These are phyloP conservation scores for Amblyjoppa fuscipennis DNA, from an alignment of 2,888 invertebrate genomes.

Conservation along the genomic window DNA sequence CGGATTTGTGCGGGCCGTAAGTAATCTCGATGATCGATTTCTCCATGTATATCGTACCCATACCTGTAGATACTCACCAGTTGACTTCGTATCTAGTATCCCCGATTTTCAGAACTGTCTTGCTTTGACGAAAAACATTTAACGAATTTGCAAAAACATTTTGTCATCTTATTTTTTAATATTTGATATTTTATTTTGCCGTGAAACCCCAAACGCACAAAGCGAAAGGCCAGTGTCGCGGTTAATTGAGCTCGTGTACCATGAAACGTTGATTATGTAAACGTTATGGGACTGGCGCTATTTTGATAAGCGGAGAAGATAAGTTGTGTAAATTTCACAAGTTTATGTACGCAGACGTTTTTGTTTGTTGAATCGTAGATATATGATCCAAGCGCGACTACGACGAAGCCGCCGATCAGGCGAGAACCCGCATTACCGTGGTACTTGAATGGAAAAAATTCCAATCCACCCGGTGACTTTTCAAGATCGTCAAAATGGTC, in stretches of 20 bases:
- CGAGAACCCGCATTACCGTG: constrained; percentile 74
- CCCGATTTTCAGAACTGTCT: not conserved
- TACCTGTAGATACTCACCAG: not conserved
- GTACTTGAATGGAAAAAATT: constrained; percentile 65
- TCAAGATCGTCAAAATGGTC: constrained; percentile 25
- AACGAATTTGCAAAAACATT: not conserved
- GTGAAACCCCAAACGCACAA: not conserved
- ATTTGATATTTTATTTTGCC: not conserved
- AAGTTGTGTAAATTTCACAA: not conserved
- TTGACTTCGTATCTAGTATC: not conserved
- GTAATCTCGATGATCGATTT: constrained; percentile 28
- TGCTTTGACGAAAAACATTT: too few relatives aligned
- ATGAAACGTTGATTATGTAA: not conserved
- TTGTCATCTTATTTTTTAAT: not conserved
- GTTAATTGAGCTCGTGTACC: not conserved
- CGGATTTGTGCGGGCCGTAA: constrained; percentile 70
- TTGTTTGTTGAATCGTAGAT: constrained; percentile 68
- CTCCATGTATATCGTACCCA: not conserved
- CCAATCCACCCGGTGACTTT: constrained; percentile 47
- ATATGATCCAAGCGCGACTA: constrained; percentile 72
- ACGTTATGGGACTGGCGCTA: not conserved
- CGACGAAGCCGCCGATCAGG: constrained; percentile 74
- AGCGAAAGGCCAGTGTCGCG: not conserved
- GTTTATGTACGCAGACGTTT: not conserved
- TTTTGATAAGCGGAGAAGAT: constrained; percentile 15